Percentiles rank a stretch among this genome's conserved stretches.
phyloP scores from a whole-genome alignment of 2,113 vertebrate species.

The Gnathonemus echidnorhynchus region DNA sequence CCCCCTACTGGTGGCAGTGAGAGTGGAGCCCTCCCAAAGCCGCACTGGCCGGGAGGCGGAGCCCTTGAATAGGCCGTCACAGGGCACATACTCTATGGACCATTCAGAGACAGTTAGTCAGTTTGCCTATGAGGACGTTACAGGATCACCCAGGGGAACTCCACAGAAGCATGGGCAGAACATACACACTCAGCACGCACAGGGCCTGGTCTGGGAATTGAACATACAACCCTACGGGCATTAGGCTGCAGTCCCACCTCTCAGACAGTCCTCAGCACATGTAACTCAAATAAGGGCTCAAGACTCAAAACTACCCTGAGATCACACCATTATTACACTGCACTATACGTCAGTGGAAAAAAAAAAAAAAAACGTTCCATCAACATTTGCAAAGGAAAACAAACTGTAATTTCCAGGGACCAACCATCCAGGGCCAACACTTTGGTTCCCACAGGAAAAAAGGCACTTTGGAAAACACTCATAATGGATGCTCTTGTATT shows the following conservation, averaged over 20 bases:
- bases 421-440: neutral
- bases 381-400: neutral
- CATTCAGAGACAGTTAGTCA: neutral
- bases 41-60: neutral
- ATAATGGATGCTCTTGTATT: neutral
- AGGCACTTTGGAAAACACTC: neutral
- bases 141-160: neutral
- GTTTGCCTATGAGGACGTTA: neutral
- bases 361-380: neutral
- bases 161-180: neutral
- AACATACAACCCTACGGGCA: neutral
- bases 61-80: neutral
- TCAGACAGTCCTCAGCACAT: neutral
- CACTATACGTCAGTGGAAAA: neutral
- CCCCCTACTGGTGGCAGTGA: neutral
- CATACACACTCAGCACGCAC: neutral
- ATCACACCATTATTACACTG: neutral
- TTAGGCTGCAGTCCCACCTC: neutral
- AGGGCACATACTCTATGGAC: neutral
- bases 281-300: neutral
- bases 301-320: neutral
- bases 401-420: neutral
- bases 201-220: neutral
- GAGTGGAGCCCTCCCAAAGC: neutral
- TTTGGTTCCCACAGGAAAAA: slow-evolving; percentile 4